phyloP scores from a whole-genome alignment of 2,888 invertebrate genomes.

The Clusia tigrina region DNA sequence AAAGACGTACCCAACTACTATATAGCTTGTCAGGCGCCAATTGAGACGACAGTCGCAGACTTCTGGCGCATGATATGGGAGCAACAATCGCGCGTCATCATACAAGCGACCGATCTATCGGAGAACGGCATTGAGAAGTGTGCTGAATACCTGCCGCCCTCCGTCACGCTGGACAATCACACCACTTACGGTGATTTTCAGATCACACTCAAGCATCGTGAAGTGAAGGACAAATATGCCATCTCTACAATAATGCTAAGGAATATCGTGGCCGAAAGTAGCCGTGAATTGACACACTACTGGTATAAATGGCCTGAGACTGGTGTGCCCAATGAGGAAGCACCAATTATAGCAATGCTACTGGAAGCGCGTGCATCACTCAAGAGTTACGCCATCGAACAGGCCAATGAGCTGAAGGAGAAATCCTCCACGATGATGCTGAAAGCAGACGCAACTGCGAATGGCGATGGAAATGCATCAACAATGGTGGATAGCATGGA shows the following conservation, averaged over 20 bases:
- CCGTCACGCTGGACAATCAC: constrained; percentile 89
- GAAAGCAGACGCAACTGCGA: constrained; percentile 17
- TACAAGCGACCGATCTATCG: constrained; percentile 89
- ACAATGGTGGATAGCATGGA: constrained; percentile 13
- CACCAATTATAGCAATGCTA: constrained; percentile 85
- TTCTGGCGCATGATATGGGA: constrained; percentile 99
- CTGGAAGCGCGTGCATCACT: constrained; percentile 76
- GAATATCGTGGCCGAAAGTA: constrained; percentile 81
- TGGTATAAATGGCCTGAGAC: constrained; percentile 94
- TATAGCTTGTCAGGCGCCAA: constrained; percentile 91
- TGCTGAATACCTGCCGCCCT: constrained; percentile 89
- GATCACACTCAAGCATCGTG: constrained; percentile 81
- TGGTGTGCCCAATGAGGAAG: constrained; percentile 84
- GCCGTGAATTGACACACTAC: constrained; percentile 87
- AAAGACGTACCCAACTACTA: constrained; percentile 84
- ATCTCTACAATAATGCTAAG: constrained; percentile 85
- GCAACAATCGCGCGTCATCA: constrained; percentile 85
- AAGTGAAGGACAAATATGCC: constrained; percentile 90
- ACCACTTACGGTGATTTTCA: constrained; percentile 88
- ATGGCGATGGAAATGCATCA: constrained; percentile 16
- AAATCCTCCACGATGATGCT: constrained; percentile 46
- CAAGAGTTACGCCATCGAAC: constrained; percentile 59
- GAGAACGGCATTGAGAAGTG: constrained; percentile 92
- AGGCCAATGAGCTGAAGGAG: constrained; percentile 54
- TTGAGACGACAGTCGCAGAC: constrained; percentile 83